phyloP scores from a whole-genome alignment of 1,140 invertebrate species.

The Heliconius hewitsoni region DNA sequence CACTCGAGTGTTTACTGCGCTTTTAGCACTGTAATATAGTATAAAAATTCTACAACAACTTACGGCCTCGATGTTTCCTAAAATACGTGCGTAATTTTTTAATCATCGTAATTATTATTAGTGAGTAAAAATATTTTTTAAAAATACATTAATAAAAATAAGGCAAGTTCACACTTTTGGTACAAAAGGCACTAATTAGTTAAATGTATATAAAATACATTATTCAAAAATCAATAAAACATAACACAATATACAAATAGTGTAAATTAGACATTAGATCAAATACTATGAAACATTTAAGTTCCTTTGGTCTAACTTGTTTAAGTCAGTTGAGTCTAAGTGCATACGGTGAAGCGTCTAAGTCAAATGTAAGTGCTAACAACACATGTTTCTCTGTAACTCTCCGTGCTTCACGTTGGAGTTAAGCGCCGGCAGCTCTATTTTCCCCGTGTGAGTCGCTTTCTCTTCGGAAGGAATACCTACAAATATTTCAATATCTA shows the following conservation, averaged over 20 bases:
- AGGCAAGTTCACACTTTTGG: conserved; percentile 12
- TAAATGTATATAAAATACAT: not conserved
- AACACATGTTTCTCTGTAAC: conserved; percentile 80
- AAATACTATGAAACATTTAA: not conserved
- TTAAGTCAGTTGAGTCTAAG: not conserved
- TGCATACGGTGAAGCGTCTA: not conserved
- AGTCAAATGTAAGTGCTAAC: conserved; percentile 58
- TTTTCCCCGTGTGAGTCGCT: conserved; percentile 80
- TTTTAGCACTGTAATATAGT: too few relatives aligned
- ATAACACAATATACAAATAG: not conserved
- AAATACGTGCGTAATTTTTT: too few relatives aligned
- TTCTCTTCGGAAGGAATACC: conserved; percentile 64
- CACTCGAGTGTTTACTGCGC: too few relatives aligned
- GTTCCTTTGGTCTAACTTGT: not conserved
- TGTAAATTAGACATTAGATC: not conserved
- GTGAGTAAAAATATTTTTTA: too few relatives aligned
- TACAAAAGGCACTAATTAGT: conserved; percentile 3
- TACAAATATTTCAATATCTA: conserved; percentile 34
- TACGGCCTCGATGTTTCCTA: too few relatives aligned
- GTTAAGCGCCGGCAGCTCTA: conserved; percentile 82
- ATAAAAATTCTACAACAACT: too few relatives aligned
- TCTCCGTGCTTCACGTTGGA: conserved; percentile 84
- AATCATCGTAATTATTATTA: too few relatives aligned
- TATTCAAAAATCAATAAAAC: not conserved
- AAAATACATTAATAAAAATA: not conserved